Evolutionary conservation across 1,140 invertebrate genomes (phyloP).

Genomic region (Campoletis sonorensis): DNA sequence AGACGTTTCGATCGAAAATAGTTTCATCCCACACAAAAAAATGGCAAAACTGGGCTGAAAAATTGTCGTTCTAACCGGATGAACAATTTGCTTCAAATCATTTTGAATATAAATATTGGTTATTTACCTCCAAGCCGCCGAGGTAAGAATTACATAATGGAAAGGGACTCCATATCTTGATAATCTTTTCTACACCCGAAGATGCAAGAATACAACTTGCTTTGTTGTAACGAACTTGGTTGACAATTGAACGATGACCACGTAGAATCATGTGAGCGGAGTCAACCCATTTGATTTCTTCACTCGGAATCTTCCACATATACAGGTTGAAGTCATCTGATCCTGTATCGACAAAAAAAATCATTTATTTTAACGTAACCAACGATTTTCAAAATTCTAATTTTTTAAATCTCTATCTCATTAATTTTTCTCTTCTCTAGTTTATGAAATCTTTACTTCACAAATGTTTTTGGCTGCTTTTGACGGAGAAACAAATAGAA

Average conservation of each 20-base stretch:
- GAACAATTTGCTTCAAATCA: too few relatives aligned
- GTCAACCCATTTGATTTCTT: slow-evolving; percentile 80
- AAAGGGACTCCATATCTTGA: slow-evolving; percentile 84
- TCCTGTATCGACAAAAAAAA: slow-evolving; percentile 74
- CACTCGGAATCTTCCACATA: slow-evolving; percentile 91
- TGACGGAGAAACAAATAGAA: too few relatives aligned
- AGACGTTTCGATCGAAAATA: too few relatives aligned
- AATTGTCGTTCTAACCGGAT: too few relatives aligned
- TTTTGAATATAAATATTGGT: background rate
- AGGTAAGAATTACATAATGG: slow-evolving; percentile 65
- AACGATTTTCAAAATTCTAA: slow-evolving; percentile 7
- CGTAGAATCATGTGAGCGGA: slow-evolving; percentile 88
- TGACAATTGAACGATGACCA: slow-evolving; percentile 96
- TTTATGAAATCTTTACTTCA: too few relatives aligned
- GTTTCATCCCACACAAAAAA: too few relatives aligned
- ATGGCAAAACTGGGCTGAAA: too few relatives aligned
- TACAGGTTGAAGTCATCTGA: slow-evolving; percentile 98
- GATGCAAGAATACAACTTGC: slow-evolving; percentile 91
- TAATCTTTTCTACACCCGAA: slow-evolving; percentile 96
- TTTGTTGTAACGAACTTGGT: slow-evolving; percentile 95
- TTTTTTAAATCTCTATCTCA: too few relatives aligned
- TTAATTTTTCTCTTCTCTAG: too few relatives aligned
- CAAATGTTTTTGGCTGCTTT: too few relatives aligned
- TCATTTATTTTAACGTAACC: background rate
- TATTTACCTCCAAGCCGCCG: slow-evolving; percentile 70